Base-by-base conservation (phyloP, 2,113 vertebrate species). In the Prinia subflava region DNA sequence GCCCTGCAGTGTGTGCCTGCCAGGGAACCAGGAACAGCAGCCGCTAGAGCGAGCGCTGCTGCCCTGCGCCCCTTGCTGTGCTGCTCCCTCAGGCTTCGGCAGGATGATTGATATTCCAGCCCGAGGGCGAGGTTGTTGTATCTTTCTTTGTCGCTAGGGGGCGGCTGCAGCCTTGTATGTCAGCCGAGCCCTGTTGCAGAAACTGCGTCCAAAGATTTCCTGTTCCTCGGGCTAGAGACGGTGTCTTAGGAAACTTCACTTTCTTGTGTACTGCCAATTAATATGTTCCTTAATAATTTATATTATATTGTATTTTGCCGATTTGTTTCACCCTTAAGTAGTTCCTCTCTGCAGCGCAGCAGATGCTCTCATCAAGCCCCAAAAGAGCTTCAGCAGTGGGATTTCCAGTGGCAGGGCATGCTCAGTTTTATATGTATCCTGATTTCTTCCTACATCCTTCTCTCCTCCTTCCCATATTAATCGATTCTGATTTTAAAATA, bases 21-120 rank as follows among this genome's bases (percentile, higher is more conserved):
- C 55, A 14, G 63, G 55, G 52, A 56, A 35, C 19, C 23, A 0
- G 44, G 39, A 39, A 0, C 33, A 27, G 2, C 37, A 18, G 2
- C 47, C 23, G 0, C 35, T 0, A 25, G 50, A 47, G 41, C 33
- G 5, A 2, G 25, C 0, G 6, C 31, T 69, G 55, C 31, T 27
- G 3, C 19, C 56, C 3, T 11, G 9, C 20, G n/a, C 25, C 39
- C 39, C 39, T 39, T 53, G 10, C 69, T 67, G 0, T 19, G 14
- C 5, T 7, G 42, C 35, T 56, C 25, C 0, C 24, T 37, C 25
- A 0, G 46, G 22, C 4, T 30, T 39, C 44, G 15, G 3, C 39
- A 12, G n/a, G 44, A 7, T 15, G 3, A n/a, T n/a, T n/a, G n/a
- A n/a, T n/a, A n/a, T n/a, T n/a, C 15, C 22, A 37, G 14, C 52